phyloP scores from a whole-genome alignment of 2,888 invertebrate genomes.

The Enchytraeus crypticus region DNA sequence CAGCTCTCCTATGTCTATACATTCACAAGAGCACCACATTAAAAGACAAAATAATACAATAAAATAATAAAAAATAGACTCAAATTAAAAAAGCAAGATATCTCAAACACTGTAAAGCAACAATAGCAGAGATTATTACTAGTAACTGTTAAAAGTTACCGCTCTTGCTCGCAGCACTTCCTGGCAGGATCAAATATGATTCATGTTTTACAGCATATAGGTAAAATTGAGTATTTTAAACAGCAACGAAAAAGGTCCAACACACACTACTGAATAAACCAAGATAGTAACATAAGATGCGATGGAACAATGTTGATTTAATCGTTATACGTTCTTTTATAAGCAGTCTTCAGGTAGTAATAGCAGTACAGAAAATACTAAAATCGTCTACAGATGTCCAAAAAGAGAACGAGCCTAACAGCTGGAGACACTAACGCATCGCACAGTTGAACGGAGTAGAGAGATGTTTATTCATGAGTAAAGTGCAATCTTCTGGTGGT shows the following conservation, averaged over 20 bases:
- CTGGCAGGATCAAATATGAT: no score
- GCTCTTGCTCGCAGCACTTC: no score
- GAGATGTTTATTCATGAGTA: constrained; percentile 80
- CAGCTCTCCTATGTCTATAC: constrained; percentile 67
- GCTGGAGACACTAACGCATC: constrained; percentile 59
- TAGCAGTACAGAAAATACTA: no score
- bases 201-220: no score
- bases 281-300: no score
- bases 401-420: background rate
- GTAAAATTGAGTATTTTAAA: no score
- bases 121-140: background rate
- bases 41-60: background rate
- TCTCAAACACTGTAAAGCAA: background rate
- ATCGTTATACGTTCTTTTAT: no score
- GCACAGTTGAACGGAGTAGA: constrained; percentile 90
- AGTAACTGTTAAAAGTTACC: background rate
- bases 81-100: background rate
- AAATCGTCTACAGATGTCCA: no score
- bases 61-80: background rate
- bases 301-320: no score
- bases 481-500: constrained; percentile 61
- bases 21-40: constrained; percentile 61
- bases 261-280: no score
- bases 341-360: no score
- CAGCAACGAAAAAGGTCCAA: no score